Conservation (phyloP, 2,888 invertebrate species). For the Sepiola atlantica region DNA sequence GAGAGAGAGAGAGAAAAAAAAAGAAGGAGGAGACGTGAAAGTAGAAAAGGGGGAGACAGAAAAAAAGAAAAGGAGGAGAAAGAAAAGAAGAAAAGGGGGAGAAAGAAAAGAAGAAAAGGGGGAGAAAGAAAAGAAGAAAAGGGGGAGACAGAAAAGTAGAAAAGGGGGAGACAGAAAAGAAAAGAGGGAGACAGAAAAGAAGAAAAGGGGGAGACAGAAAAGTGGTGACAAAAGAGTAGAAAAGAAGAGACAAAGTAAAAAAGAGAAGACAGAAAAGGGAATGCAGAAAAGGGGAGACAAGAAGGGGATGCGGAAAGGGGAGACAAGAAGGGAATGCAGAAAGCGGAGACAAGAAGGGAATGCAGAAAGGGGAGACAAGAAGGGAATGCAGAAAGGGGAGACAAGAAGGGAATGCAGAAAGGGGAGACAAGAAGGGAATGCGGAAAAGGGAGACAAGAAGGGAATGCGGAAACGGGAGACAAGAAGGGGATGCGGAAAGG, state of each 20-base stretch:
- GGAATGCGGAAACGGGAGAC: background rate
- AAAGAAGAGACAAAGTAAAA: no score
- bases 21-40: background rate
- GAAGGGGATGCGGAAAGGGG: no score
- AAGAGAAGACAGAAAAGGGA: no score
- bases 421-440: no score
- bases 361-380: rapidly evolving
- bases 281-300: no score
- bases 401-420: background rate
- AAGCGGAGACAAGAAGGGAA: background rate
- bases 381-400: background rate
- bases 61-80: background rate
- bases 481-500: background rate
- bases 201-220: no score
- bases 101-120: background rate
- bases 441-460: no score
- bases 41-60: background rate
- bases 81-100: background rate
- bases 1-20: background rate
- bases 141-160: background rate
- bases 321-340: background rate
- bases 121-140: background rate
- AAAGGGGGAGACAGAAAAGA: rapidly evolving
- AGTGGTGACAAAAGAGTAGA: no score
- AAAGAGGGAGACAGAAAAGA: no score